phyloP scores from a whole-genome alignment of 2,888 invertebrate genomes.

The Crossocerus cetratus region DNA sequence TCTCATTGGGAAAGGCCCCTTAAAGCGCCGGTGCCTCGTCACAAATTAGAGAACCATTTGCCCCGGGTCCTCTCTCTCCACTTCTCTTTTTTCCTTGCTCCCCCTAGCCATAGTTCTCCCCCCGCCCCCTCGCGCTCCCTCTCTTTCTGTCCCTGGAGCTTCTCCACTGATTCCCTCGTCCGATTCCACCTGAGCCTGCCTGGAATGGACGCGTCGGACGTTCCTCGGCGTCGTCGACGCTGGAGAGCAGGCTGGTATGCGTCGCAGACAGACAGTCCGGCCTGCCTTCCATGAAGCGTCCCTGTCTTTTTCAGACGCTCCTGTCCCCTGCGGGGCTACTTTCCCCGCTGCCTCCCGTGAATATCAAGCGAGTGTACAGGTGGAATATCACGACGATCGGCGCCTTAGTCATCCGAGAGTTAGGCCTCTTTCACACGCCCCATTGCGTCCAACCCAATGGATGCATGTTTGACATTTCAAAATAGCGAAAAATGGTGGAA shows the following conservation, averaged over 20 bases:
- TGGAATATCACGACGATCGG: conserved; percentile 49
- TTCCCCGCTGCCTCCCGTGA: conserved; percentile 23
- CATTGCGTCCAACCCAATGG: conserved; percentile 28
- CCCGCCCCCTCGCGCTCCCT: not conserved
- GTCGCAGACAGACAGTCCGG: not conserved
- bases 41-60: conserved; percentile 48
- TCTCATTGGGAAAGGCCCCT: too few relatives aligned
- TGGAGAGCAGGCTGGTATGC: not conserved
- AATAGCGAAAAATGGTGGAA: too few relatives aligned
- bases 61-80: conserved; percentile 1
- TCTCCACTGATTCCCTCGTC: not conserved
- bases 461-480: too few relatives aligned
- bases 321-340: not conserved
- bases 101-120: not conserved
- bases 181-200: not conserved
- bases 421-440: conserved; percentile 35
- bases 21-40: conserved; percentile 9
- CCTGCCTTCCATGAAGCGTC: not conserved
- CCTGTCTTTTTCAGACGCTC: conserved; percentile 3
- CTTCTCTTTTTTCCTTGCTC: not conserved
- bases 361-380: conserved; percentile 51
- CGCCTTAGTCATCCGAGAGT: conserved; percentile 56
- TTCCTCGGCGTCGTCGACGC: not conserved
- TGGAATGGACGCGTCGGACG: not conserved
- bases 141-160: not conserved